Conservation (phyloP, 2,888 invertebrate genomes). For the Abscondita cerata region DNA sequence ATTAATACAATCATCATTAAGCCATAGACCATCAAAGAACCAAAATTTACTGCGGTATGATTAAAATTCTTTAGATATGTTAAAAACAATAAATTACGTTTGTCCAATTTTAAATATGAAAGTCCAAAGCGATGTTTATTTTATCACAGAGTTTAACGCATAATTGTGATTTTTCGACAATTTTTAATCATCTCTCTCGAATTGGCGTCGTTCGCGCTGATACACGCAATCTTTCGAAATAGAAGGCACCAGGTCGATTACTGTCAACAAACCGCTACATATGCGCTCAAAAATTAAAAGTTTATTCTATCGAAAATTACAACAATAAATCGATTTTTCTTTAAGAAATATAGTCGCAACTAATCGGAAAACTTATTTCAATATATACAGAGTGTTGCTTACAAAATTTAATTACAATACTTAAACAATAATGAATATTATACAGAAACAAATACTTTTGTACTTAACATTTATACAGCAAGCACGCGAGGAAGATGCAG, state of each 20-base stretch:
- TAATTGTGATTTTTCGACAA: not conserved
- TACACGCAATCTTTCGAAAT: not conserved
- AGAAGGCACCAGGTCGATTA: conserved; percentile 1
- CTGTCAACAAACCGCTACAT: not conserved
- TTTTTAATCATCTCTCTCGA: too few relatives aligned
- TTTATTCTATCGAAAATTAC: too few relatives aligned
- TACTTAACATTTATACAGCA: conserved; percentile 4
- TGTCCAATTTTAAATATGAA: not conserved
- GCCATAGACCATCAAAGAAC: not conserved
- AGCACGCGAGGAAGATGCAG: not conserved
- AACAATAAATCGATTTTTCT: too few relatives aligned
- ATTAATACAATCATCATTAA: not conserved
- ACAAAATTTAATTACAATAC: not conserved
- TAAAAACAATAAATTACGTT: too few relatives aligned
- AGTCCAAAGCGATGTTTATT: not conserved
- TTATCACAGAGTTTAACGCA: not conserved
- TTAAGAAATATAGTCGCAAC: not conserved
- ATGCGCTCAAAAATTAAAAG: not conserved
- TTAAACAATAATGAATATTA: not conserved
- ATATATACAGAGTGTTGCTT: too few relatives aligned
- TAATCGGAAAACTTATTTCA: too few relatives aligned
- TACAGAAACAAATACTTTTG: conserved; percentile 10
- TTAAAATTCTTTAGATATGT: conserved; percentile 1
- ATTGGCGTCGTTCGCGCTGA: not conserved
- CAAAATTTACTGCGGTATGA: not conserved